phyloP scores from a whole-genome alignment of 2,888 invertebrate species.

The Drosophila vallismaia region DNA sequence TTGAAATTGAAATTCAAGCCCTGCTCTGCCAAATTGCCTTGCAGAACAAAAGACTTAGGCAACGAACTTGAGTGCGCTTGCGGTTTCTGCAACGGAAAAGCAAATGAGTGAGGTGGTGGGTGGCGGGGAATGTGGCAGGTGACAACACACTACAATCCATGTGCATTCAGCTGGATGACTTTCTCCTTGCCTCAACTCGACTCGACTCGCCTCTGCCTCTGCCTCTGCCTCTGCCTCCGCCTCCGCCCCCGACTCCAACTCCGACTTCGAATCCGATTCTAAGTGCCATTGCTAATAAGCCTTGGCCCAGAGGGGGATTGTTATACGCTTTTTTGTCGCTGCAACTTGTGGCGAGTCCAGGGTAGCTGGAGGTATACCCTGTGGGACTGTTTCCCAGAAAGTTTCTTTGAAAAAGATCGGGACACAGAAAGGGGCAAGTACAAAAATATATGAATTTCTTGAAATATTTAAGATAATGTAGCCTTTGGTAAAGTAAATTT shows the following conservation, averaged over 20 bases:
- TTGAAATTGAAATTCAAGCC: conserved; percentile 30
- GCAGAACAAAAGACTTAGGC: conserved; percentile 63
- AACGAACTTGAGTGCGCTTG: conserved; percentile 57
- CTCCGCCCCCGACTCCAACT: not conserved
- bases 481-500: not conserved
- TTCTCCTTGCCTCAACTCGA: conserved; percentile 57
- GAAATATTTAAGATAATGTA: too few species aligned
- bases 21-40: not conserved
- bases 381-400: too few species aligned
- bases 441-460: too few species aligned
- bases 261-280: conserved; percentile 45
- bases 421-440: too few species aligned
- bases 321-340: conserved; percentile 29
- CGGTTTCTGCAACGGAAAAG: conserved; percentile 36
- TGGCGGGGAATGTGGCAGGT: not conserved
- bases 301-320: conserved; percentile 22
- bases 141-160: conserved; percentile 23
- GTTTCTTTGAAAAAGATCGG: too few species aligned
- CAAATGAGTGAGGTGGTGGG: not conserved
- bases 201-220: not conserved
- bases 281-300: conserved; percentile 71
- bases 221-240: too few species aligned
- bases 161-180: conserved; percentile 58
- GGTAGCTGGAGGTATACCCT: not conserved
- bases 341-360: conserved; percentile 12